Evolutionary conservation across 2,113 vertebrate genomes (phyloP).

Genomic region (Oryctolagus cuniculus): DNA sequence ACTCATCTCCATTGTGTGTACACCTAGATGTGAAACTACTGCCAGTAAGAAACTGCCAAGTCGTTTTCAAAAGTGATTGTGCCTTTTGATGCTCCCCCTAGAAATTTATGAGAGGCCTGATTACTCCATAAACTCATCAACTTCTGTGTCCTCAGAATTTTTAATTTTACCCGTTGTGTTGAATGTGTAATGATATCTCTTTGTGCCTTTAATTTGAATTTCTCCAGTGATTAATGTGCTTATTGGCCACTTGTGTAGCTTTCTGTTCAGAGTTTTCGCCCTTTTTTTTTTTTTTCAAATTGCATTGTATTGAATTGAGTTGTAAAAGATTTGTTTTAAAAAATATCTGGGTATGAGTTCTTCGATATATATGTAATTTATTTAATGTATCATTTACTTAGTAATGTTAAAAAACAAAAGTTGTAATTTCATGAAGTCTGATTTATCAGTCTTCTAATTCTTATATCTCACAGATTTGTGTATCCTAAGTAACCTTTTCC

Average conservation of each 20-base stretch:
- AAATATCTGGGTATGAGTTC: background rate
- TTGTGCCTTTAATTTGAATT: slow-evolving; percentile 23
- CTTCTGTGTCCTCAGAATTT: background rate
- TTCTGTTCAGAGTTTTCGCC: background rate
- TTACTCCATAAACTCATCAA: too few relatives aligned
- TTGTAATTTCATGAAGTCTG: background rate
- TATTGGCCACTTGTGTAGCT: background rate
- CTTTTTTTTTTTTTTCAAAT: background rate
- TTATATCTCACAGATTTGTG: background rate
- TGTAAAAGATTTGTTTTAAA: background rate
- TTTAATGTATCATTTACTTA: background rate
- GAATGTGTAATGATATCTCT: background rate
- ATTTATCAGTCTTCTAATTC: background rate
- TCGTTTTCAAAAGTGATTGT: background rate
- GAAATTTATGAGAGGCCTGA: background rate
- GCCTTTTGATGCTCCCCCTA: background rate
- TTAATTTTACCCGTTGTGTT: background rate
- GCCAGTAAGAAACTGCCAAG: background rate
- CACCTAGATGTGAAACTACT: background rate
- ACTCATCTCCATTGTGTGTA: background rate
- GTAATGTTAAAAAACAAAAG: background rate
- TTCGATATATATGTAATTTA: background rate
- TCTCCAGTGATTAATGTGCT: background rate
- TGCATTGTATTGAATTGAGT: background rate
- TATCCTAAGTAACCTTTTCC: slow-evolving; percentile 1